phyloP scores from a whole-genome alignment of 2,113 vertebrate genomes.

The Catagonus wagneri region DNA sequence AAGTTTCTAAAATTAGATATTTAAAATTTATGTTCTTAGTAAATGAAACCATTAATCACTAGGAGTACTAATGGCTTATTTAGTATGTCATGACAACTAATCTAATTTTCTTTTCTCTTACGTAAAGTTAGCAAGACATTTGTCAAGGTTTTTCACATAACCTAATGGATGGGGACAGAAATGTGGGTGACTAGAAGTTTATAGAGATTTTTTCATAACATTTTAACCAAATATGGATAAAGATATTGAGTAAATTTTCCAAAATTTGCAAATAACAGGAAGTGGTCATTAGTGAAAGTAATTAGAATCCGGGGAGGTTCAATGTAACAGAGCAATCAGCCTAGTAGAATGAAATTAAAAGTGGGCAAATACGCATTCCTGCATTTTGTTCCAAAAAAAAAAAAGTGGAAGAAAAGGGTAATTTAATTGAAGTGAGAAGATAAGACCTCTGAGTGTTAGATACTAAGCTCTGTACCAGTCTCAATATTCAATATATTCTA shows the following conservation, averaged over 20 bases:
- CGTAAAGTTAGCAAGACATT: neutral
- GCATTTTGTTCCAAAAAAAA: neutral
- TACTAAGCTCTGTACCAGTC: neutral
- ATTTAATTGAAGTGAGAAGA: neutral
- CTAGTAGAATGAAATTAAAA: neutral
- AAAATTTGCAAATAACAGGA: slow-evolving; percentile 30
- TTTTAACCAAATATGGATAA: neutral
- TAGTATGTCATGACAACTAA: slow-evolving; percentile 8
- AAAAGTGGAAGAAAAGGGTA: neutral
- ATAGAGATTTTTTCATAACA: neutral
- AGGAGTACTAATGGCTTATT: slow-evolving; percentile 5
- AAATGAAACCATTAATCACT: slow-evolving; percentile 31
- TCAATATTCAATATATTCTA: neutral
- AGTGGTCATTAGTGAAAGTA: neutral
- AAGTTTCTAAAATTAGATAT: slow-evolving; percentile 28
- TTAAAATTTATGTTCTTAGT: slow-evolving; percentile 30
- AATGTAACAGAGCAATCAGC: neutral
- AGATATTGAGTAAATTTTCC: neutral
- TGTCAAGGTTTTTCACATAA: neutral
- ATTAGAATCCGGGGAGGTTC: neutral
- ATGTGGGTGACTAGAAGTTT: neutral
- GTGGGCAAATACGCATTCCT: neutral
- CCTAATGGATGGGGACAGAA: neutral
- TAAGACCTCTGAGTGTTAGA: neutral
- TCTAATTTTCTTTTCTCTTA: neutral